Base-by-base conservation (phyloP, 2,113 vertebrate species). In the Hippocampus comes region DNA sequence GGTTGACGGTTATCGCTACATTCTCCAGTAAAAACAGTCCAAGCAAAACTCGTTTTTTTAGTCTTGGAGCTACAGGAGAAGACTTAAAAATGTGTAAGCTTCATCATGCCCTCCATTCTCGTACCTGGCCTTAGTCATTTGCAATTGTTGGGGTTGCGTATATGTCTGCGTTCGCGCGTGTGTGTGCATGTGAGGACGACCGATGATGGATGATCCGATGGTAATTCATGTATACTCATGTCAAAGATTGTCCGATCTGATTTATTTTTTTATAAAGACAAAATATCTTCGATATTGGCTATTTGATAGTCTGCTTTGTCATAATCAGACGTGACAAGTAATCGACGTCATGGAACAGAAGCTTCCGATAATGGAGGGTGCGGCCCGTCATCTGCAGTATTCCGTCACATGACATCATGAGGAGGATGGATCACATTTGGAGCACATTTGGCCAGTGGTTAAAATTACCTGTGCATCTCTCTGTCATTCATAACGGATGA, bases 61-160 rank as follows among this genome's bases (percentile, higher is more conserved):
- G 84, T 86, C 79, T 87, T 87, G 78, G 70, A 87, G 79, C 85
- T 80, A 84, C 75, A 87, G 68, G 84, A 86, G 82, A 88, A 84
- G 75, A 90, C 81, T 84, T 87, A 90, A 69, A 90, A 81, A 78
- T 84, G 83, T 87, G 83, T 84, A 88, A 89, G 78, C 83, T 88
- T 87, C 83, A 76, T 82, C 79, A 84, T 89, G 86, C 90, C 84
- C 85, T 88, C 86, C 76, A 85, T 78, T 84, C 86, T 83, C 74
- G 86, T 90, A 91, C 89, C 89, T 90, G 90, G 93, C 92, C 92
- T 93, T 94, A 93, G 85, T 90, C 89, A 92, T 90, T 77, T 80
- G 73, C 91, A 91, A 84, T 65, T 75, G 53, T 82, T 18, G 77
- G 75, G 73, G 30, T 4, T 21, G 46, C 84, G 78, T 78, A 73